Base-by-base conservation (phyloP, 2,113 vertebrate species). In the Rhinolophus sinicus region DNA sequence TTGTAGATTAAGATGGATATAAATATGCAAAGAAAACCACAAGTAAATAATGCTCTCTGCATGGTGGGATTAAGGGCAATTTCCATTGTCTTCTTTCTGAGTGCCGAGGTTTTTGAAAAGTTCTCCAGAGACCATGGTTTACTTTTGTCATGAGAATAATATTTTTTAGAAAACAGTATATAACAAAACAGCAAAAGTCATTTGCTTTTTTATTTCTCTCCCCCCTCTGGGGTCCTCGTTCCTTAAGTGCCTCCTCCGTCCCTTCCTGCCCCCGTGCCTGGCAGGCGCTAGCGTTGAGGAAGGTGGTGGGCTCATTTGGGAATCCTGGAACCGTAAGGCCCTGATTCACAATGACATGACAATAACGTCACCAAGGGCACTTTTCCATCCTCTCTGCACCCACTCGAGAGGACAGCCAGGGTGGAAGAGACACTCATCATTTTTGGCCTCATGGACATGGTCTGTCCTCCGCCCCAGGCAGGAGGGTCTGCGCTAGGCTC, bases 61-160 rank as follows among this genome's bases (percentile, higher is more conserved):
- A 14, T 60, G 19, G n/a, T 5, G 30, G 82, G 78, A 85, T 93
- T 93, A 84, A 64, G 38, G 50, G 62, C 15, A 58, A 72, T 90
- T 89, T 87, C 64, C 64, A 28, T 86, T 82, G 90, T 75, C n/a
- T 62, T 88, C 75, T 80, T 82, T 76, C 35, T 70, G 62, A 70
- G 75, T n/a, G 80, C 80, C 26, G 50, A 78, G 69, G n/a, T 58
- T 80, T 94, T 77, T 24, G 52, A 65, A 87, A 65, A 76, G 70
- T 80, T 95, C 92, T 93, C 86, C n/a, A 80, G 69, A 65, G 64
- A 64, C 64, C 52, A 2, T 70, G 28, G n/a, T 83, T 93, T 95
- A 77, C n/a, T 96, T 93, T 80, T 54, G 26, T 83, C 83, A 97
- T 93, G 94, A 92, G 64, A 89, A 88, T 65, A 72, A 28, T 84